Evolutionary conservation across 2,888 invertebrate genomes (phyloP), one percentile per base, ranked within the genome.

Genomic region (Belgica antarctica): DNA sequence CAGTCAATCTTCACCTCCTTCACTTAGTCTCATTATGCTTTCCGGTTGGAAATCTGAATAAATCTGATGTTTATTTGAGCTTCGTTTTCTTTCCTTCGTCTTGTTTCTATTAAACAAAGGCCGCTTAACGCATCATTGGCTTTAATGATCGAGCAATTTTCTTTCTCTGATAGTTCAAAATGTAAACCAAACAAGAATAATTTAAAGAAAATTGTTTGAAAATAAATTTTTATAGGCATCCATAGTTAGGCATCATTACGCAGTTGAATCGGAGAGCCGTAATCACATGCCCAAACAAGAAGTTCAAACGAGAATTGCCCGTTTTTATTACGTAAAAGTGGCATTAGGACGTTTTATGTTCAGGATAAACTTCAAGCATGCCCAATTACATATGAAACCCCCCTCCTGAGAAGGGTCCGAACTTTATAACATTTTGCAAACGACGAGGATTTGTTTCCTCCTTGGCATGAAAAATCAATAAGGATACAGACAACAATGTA

Each of bases 141-240:
- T 68, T 46, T 68, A 68, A 68, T 57, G 68, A 68, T 68, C n/a
- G 59, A 27, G 25, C 68, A 68, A 68, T 68, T 68, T 47, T 22
- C 34, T 8, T n/a, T n/a, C 27, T n/a, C 52, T 28, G 52, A 41
- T 47, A 22, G 28, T 34, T 7, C 24, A 12, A 52, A 52, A 52
- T 24, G 24, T 19, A n/a, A 19, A 15, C 12, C 19, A 52, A 52
- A 52, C 24, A 2, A 24, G 24, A 24, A 52, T 15, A 15, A 52
- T 52, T 52, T 52, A 24, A 12, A 52, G 22, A n/a, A n/a, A n/a
- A n/a, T 31, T 31, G 34, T 5, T 31, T 31, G n/a, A n/a, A 31
- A 31, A 31, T 31, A 31, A 31, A 31, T 12, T 31, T 31, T 31
- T 31, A 31, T 8, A 12, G 34, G 12, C 34, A 8, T 31, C 12